These are phyloP conservation scores for Puffinus mauretanicus DNA, from an alignment of 2,113 vertebrate genomes.

Conservation along the genomic window DNA sequence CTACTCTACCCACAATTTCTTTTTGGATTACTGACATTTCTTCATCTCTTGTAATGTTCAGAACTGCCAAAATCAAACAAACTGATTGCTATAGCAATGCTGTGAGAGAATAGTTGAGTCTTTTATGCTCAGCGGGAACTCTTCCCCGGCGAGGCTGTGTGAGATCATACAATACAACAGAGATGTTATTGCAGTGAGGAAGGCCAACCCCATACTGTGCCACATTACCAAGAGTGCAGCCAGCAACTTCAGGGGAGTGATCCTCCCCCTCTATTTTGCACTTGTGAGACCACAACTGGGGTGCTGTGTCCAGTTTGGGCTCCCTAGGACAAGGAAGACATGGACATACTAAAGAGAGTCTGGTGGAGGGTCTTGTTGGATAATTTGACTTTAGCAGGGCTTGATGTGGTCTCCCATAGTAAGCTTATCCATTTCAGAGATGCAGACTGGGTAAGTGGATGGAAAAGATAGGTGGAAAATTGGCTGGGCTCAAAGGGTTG, in stretches of 20 bases:
- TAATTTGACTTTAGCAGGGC: neutral
- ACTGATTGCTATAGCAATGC: neutral
- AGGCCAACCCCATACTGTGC: neutral
- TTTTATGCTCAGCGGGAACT: neutral
- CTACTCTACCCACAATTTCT: neutral
- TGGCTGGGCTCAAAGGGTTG: neutral
- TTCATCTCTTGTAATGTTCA: neutral
- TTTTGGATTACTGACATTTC: neutral
- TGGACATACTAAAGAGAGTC: neutral
- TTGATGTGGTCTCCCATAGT: fast-evolving
- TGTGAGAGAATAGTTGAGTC: neutral
- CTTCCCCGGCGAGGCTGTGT: neutral
- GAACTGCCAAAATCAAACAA: slow-evolving; percentile 9
- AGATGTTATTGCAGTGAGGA: neutral
- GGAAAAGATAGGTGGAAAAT: neutral
- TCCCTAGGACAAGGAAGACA: neutral
- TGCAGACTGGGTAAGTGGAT: neutral
- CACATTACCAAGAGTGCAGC: neutral
- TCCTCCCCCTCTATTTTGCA: neutral
- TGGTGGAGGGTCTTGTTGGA: neutral
- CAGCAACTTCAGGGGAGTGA: neutral
- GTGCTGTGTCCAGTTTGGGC: neutral
- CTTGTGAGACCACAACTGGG: neutral
- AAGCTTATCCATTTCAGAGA: neutral
- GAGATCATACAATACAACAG: neutral